Percentiles rank a stretch among this genome's conserved stretches.
Evolutionary conservation across 2,888 invertebrate genomes (phyloP).

Genomic region (Parascotia fuliginaria): DNA sequence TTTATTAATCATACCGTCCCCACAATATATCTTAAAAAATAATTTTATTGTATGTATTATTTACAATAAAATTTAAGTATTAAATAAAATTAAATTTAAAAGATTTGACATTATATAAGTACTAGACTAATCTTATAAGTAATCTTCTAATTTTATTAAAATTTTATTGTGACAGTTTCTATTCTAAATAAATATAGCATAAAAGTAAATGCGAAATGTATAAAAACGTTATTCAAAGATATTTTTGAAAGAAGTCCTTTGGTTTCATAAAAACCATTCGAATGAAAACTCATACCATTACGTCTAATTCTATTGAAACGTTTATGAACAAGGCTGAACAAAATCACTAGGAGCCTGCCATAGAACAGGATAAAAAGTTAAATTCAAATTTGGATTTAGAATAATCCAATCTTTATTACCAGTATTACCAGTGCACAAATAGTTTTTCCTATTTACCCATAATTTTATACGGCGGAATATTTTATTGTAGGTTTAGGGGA

Average conservation of each 20-base stretch:
- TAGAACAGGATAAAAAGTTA: background rate
- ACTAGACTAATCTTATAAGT: too few relatives aligned
- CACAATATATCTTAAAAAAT: too few relatives aligned
- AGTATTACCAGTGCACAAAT: too few relatives aligned
- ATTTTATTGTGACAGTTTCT: too few relatives aligned
- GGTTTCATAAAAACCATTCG: background rate
- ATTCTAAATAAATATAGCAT: background rate
- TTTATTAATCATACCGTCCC: too few relatives aligned
- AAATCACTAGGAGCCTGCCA: background rate
- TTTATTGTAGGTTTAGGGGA: conserved; percentile 12
- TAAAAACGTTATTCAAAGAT: background rate
- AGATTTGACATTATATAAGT: too few relatives aligned
- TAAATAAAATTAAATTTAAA: too few relatives aligned
- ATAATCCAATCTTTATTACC: conserved; percentile 25
- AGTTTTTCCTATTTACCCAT: background rate
- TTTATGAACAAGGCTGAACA: background rate
- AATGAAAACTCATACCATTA: background rate
- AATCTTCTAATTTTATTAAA: too few relatives aligned
- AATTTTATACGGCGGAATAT: conserved; percentile 16
- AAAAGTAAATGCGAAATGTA: background rate
- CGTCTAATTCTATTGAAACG: background rate
- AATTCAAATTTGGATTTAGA: conserved; percentile 9
- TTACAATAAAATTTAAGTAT: too few relatives aligned
- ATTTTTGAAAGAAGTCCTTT: background rate
- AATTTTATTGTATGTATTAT: too few relatives aligned